These are phyloP conservation scores for Troides oblongomaculatus DNA, from an alignment of 2,888 invertebrate species.

Conservation along the genomic window DNA sequence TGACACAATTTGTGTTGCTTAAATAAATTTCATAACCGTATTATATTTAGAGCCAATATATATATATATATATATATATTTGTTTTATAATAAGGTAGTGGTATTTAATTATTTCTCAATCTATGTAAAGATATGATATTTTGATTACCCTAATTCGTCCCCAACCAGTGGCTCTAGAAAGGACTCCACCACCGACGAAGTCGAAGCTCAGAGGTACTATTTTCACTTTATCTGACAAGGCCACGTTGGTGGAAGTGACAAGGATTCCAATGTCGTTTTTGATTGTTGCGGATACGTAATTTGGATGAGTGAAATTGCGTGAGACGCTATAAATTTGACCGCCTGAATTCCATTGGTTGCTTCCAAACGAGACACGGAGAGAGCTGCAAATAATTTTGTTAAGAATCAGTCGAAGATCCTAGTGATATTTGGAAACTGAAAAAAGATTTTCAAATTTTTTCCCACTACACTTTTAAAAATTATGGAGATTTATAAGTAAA, in stretches of 20 bases:
- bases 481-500: too few species aligned
- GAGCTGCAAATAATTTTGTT: conserved; percentile 37
- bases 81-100: too few species aligned
- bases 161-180: conserved; percentile 50
- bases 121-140: neutral
- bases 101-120: too few species aligned
- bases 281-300: conserved; percentile 48
- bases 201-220: conserved; percentile 40
- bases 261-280: conserved; percentile 62
- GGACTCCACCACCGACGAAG: conserved; percentile 37
- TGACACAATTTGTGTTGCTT: too few species aligned
- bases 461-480: too few species aligned
- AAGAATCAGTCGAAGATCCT: too few species aligned
- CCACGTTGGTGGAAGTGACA: conserved; percentile 40
- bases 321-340: conserved; percentile 43
- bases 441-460: too few species aligned
- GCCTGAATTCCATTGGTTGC: conserved; percentile 56
- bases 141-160: conserved; percentile 53
- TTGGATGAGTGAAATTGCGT: conserved; percentile 52
- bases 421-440: too few species aligned
- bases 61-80: too few species aligned
- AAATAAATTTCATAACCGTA: too few species aligned
- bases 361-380: conserved; percentile 51
- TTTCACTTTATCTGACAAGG: conserved; percentile 31
- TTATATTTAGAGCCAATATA: too few species aligned